phyloP scores from a whole-genome alignment of 2,113 vertebrate genomes.

The Zosterops pallidus region DNA sequence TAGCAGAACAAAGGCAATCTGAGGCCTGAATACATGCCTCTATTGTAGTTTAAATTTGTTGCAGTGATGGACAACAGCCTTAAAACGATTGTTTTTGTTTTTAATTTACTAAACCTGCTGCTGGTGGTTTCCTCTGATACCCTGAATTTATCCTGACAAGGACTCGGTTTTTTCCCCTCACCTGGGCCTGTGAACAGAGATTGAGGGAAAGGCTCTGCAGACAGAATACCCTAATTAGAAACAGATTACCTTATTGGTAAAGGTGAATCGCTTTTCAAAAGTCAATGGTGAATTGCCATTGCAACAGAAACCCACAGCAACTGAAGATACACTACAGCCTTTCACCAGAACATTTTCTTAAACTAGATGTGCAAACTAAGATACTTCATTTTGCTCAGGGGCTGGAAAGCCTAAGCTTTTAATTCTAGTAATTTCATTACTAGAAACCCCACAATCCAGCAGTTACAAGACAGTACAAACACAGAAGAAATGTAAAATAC shows the following conservation, averaged over 20 bases:
- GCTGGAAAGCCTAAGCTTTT: not conserved
- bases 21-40: not conserved
- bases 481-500: not conserved
- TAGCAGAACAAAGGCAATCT: not conserved
- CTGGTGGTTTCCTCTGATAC: not conserved
- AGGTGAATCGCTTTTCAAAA: too few relatives aligned
- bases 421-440: not conserved
- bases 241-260: not conserved
- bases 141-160: not conserved
- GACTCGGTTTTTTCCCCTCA: not conserved
- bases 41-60: rapidly evolving
- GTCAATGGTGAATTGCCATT: not conserved
- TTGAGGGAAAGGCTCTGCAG: not conserved
- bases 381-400: not conserved
- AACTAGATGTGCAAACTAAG: not conserved
- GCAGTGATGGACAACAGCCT: not conserved
- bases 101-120: not conserved
- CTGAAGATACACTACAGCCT: not conserved
- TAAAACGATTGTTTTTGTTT: not conserved
- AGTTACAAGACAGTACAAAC: not conserved
- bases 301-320: not conserved
- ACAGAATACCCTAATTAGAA: not conserved
- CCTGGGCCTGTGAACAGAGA: not conserved
- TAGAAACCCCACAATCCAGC: not conserved
- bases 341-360: not conserved